Base-by-base conservation (phyloP, 2,888 invertebrate genomes). In the Dexiosoma caninum region DNA sequence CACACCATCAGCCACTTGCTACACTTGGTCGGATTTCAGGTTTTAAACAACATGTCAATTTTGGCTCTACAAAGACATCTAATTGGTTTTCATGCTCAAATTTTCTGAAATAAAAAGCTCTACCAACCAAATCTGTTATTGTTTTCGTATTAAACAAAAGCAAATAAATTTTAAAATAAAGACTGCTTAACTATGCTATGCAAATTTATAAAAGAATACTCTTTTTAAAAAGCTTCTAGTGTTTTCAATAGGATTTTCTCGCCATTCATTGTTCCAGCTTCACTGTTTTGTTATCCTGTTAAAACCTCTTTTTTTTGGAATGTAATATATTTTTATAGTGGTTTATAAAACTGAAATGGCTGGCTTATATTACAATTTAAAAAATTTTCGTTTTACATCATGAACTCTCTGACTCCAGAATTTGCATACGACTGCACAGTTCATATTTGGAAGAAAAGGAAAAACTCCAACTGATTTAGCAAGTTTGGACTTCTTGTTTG, bases 321-420 rank as follows among this genome's bases (percentile, higher is more conserved):
- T 51, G 27, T 40, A 27, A 27, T 53, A 40, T 16, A 53, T 40
- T 67, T 53, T 51, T 53, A 67, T 67, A n/a, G 27, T 6, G 53
- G 53, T 9, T 67, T 67, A n/a, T 30, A 67, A 40, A 27, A 40
- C 53, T 67, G 40, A 67, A 53, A 53, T 27, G 23, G 6, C 35
- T 49, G 35, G 10, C 8, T 51, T 37, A 64, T 51, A 51, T 14
- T 14, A 23, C 23, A 21, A 23, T 49, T 35, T 40, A n/a, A 35
- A 55, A 37, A 42, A 5, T 14, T 6, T 12, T 32, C n/a, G n/a
- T 53, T 53, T 32, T 53, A 5, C 32, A 53, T 12, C 32, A 53
- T 32, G 10, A 53, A 53, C 32, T 53, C 53, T 32, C n/a, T n/a
- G n/a, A n/a, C n/a, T n/a, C n/a, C n/a, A n/a, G n/a, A n/a, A n/a